Base-by-base conservation (phyloP, 1,140 invertebrate genomes). In the Nasonia vitripennis region DNA sequence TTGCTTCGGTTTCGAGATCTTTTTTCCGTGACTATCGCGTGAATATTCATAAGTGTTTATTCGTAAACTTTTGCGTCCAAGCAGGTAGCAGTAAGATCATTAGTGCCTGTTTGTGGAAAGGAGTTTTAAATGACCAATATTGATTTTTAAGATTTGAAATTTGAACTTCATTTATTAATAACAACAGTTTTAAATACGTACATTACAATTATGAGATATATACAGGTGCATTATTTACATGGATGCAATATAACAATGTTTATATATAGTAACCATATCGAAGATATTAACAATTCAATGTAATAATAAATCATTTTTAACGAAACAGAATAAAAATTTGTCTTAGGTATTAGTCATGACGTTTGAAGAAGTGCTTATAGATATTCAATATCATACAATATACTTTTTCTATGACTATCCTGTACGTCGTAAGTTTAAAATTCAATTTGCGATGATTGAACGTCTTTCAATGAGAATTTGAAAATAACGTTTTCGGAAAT, bases 151-250 rank as follows among this genome's bases (percentile, higher is more conserved):
- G 81, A 68, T 79, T 84, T 71, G 37, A 79, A 84, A 84, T 81
- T 68, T 81, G 51, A 62, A 62, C 55, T 90, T 91, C 86, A 90
- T 92, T 93, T 92, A 92, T 92, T 92, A 87, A 90, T 92, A 93
- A 93, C 92, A 93, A 92, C 88, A 87, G 91, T 88, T 89, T 89
- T 85, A 73, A 87, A 87, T 91, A 91, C 89, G 90, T 92, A 92
- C 89, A 91, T 87, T 91, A 88, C 85, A 83, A 68, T 82, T 41
- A 82, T 74, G 48, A 55, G 23, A 23, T 86, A 88, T 93, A 87
- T 92, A 93, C 92, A 93, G n/a, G 83, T 87, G 88, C 90, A 83
- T 86, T 92, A 92, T 92, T 91, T 92, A 92, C 91, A 93, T 86
- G 70, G 74, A 89, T 81, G 48, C 78, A 86, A 87, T 89, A 88